Evolutionary conservation across 2,797 vertebrate species (phyloP).

Genomic region (Sebastes alutus): DNA sequence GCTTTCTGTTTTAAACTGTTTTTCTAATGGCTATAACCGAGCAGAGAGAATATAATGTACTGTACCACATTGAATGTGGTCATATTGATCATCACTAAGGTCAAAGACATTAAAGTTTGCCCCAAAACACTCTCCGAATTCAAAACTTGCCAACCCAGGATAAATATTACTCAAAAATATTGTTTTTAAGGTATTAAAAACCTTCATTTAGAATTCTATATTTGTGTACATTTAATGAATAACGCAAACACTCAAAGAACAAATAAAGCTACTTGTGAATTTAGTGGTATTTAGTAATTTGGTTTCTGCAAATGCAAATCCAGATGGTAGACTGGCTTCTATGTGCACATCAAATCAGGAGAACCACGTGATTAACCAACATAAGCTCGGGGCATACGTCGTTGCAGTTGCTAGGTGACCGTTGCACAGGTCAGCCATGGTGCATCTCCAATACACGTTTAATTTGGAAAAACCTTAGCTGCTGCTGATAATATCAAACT

Average conservation of each 20-base stretch:
- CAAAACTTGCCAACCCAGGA: not conserved
- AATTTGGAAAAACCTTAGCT: not conserved
- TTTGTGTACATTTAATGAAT: not conserved
- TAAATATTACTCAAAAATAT: not conserved
- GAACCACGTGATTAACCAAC: not conserved
- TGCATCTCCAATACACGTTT: not conserved
- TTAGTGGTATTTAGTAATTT: no score
- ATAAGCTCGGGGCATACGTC: not conserved
- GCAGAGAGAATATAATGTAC: not conserved
- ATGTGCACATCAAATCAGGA: not conserved
- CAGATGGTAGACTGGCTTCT: not conserved
- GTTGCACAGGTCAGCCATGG: not conserved
- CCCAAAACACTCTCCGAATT: not conserved
- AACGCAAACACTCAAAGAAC: not conserved
- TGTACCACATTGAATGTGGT: not conserved
- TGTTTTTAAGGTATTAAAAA: not conserved
- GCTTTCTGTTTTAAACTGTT: not conserved
- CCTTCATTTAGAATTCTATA: not conserved
- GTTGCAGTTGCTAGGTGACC: constrained; percentile 16
- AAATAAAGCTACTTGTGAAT: not conserved
- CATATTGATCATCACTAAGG: not conserved
- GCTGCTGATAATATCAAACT: not conserved
- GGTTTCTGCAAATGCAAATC: not conserved
- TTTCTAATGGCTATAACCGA: not conserved
- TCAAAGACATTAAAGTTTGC: not conserved